Percentiles rank a stretch among this genome's conserved stretches.
These are phyloP conservation scores for Xenopus borealis DNA, from an alignment of 2,113 vertebrate genomes.

Conservation along the genomic window DNA sequence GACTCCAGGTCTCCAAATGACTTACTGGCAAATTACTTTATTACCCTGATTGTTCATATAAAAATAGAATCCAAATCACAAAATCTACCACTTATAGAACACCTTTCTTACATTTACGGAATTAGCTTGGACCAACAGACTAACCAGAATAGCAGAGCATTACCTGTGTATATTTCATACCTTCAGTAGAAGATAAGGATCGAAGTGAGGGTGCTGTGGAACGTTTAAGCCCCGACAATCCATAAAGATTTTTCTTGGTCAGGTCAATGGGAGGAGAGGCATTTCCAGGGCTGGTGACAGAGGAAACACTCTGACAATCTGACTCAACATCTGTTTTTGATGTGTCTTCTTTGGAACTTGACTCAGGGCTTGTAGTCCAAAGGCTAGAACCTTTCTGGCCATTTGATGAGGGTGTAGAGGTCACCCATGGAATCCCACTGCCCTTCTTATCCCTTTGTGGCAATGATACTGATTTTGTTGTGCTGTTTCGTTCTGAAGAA, in stretches of 20 bases:
- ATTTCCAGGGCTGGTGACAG: slow-evolving; percentile 64
- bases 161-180: slow-evolving; percentile 55
- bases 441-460: slow-evolving; percentile 69
- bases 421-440: slow-evolving; percentile 66
- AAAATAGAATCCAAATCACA: too few species aligned
- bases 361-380: slow-evolving; percentile 84
- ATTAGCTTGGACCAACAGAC: too few species aligned
- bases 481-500: slow-evolving; percentile 92
- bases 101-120: too few species aligned
- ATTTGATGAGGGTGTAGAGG: slow-evolving; percentile 68
- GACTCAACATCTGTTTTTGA: slow-evolving; percentile 85
- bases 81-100: too few species aligned
- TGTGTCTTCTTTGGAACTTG: slow-evolving; percentile 82
- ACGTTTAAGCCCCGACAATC: slow-evolving; percentile 64
- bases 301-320: slow-evolving; percentile 80
- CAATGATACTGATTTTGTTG: slow-evolving; percentile 67
- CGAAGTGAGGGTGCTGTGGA: slow-evolving; percentile 82
- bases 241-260: slow-evolving; percentile 73
- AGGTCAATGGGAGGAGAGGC: slow-evolving; percentile 64
- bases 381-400: slow-evolving; percentile 74
- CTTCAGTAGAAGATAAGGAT: slow-evolving; percentile 86
- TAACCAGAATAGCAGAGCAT: too few species aligned
- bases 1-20: too few species aligned
- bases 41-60: too few species aligned
- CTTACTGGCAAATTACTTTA: too few species aligned